Conservation (phyloP, 2,888 invertebrate genomes). For the Macroteleia sp. region DNA sequence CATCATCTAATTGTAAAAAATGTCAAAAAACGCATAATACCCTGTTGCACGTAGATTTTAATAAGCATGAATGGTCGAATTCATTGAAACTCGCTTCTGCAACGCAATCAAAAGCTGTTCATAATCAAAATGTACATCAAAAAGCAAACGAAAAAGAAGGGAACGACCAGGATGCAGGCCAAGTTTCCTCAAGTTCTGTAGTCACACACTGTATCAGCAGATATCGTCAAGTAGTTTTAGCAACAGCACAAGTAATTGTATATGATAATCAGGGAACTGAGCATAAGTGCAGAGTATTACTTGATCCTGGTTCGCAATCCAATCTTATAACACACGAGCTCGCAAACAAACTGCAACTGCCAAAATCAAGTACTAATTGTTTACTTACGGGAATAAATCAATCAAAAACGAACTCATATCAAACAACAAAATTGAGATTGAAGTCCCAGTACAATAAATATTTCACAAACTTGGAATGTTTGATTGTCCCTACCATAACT, state of each 20-base stretch:
- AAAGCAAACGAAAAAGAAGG: too few relatives aligned
- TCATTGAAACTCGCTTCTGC: too few relatives aligned
- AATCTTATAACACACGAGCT: conserved; percentile 48
- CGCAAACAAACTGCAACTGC: background rate
- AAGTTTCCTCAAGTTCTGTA: too few relatives aligned
- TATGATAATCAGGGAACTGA: background rate
- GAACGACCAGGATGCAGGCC: too few relatives aligned
- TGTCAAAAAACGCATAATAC: conserved; percentile 4
- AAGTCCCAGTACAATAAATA: background rate
- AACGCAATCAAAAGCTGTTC: background rate
- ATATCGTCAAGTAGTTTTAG: background rate
- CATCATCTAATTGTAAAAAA: background rate
- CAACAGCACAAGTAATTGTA: background rate
- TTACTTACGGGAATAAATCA: conserved; percentile 8
- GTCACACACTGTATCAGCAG: background rate
- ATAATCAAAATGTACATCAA: too few relatives aligned
- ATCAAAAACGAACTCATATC: background rate
- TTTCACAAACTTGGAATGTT: conserved; percentile 7
- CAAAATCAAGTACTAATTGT: background rate
- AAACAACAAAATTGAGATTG: background rate
- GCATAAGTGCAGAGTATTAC: conserved; percentile 29
- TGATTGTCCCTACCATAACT: conserved; percentile 8
- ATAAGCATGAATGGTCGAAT: background rate
- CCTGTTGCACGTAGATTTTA: background rate
- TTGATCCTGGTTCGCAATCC: conserved; percentile 53